Conservation (phyloP, 2,797 vertebrate species). For the Lacerta agilis region DNA sequence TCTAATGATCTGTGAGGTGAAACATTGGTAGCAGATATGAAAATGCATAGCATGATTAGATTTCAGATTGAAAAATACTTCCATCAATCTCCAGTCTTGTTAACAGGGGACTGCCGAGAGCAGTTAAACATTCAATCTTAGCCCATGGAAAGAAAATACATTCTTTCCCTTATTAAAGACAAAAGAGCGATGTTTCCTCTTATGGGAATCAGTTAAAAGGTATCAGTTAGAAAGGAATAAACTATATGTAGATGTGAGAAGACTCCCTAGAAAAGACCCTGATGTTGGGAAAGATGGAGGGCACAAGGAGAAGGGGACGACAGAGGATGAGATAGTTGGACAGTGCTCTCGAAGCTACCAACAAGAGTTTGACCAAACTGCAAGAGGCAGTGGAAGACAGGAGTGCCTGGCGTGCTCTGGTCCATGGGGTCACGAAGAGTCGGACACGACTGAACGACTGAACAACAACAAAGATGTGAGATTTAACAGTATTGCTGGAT, state of each 20-base stretch:
- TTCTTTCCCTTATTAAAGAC: slow-evolving; percentile 13
- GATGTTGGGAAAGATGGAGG: too few relatives aligned
- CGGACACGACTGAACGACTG: too few relatives aligned
- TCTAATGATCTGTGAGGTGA: slow-evolving; percentile 69
- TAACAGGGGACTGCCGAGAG: background rate
- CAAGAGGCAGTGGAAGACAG: too few relatives aligned
- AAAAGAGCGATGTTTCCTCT: slow-evolving; percentile 1
- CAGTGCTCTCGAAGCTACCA: too few relatives aligned
- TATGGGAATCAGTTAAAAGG: background rate
- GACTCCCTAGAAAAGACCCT: too few relatives aligned
- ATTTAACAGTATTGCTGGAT: background rate
- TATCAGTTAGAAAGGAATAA: background rate
- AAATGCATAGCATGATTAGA: slow-evolving; percentile 29
- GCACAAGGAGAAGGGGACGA: too few relatives aligned
- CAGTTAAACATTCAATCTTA: background rate
- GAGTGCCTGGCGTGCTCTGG: too few relatives aligned
- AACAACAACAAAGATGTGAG: background rate
- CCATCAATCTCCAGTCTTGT: slow-evolving; percentile 1
- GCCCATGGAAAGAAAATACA: slow-evolving; percentile 9
- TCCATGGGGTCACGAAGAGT: too few relatives aligned
- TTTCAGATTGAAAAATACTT: slow-evolving; percentile 17
- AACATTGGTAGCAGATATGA: slow-evolving; percentile 52
- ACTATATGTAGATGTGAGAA: background rate
- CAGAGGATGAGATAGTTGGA: too few relatives aligned
- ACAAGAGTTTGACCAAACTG: too few relatives aligned